These are phyloP conservation scores for Salminus brasiliensis DNA, from an alignment of 2,113 vertebrate species.

Conservation along the genomic window DNA sequence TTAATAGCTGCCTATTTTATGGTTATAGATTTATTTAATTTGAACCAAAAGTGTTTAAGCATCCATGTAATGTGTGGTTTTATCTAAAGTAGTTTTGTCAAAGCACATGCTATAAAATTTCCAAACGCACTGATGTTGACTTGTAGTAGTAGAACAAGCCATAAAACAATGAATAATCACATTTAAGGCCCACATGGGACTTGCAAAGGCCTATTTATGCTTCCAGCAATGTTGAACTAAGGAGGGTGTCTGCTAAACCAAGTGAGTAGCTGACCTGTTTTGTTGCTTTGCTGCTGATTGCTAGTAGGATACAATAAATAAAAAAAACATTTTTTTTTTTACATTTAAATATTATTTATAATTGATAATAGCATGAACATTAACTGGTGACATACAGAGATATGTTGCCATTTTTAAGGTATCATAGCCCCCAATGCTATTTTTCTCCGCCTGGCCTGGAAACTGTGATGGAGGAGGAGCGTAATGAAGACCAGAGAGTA, in stretches of 20 bases:
- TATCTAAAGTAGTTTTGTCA: constrained; percentile 57
- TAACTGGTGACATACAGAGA: background rate
- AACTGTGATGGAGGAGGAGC: constrained; percentile 62
- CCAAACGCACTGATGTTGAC: constrained; percentile 33
- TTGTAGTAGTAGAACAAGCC: constrained; percentile 47
- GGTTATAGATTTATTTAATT: constrained; percentile 63
- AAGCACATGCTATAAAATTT: constrained; percentile 56
- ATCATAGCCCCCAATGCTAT: background rate
- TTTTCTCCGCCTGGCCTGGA: constrained; percentile 52
- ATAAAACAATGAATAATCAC: constrained; percentile 41
- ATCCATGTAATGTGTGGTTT: constrained; percentile 49
- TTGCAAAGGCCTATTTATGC: background rate
- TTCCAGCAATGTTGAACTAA: background rate
- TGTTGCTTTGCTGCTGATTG: background rate
- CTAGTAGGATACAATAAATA: background rate
- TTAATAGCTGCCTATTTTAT: constrained; percentile 56
- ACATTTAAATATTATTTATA: too few species aligned
- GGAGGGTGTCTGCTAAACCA: too few species aligned
- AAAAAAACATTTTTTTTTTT: background rate
- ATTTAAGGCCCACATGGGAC: constrained; percentile 36
- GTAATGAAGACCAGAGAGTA: constrained; percentile 71
- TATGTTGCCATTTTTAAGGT: constrained; percentile 42
- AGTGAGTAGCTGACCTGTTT: background rate
- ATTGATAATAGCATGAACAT: background rate
- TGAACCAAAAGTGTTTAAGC: constrained; percentile 45